Evolutionary conservation across 2,888 invertebrate genomes (phyloP).

Genomic region (Alcis repandata): DNA sequence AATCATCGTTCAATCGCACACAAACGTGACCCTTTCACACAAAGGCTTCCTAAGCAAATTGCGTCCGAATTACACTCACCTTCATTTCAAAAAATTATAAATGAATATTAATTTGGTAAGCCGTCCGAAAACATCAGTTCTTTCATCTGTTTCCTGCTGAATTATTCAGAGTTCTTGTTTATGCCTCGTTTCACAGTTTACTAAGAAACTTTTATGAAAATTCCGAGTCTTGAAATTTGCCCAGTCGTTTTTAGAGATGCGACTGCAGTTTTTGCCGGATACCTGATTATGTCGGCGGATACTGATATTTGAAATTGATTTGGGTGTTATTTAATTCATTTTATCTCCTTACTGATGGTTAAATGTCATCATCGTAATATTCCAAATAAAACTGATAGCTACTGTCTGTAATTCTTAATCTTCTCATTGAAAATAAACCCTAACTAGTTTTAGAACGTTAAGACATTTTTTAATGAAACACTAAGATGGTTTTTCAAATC

Average conservation of each 20-base stretch:
- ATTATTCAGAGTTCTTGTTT: constrained; percentile 39
- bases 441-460: no score
- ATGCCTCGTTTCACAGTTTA: constrained; percentile 27
- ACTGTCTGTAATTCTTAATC: no score
- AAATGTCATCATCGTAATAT: no score
- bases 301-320: no score
- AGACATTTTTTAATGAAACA: no score
- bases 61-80: constrained; percentile 13
- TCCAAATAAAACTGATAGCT: no score
- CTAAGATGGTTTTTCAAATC: no score
- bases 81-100: constrained; percentile 22
- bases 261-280: constrained; percentile 14
- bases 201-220: constrained; percentile 37
- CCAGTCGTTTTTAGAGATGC: constrained; percentile 4
- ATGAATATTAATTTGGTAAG: constrained; percentile 29
- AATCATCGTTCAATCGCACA: neutral
- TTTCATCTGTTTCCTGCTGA: constrained; percentile 35
- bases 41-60: constrained; percentile 8
- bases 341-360: no score
- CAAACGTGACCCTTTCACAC: constrained; percentile 2
- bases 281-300: no score
- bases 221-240: constrained; percentile 27
- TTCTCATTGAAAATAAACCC: no score
- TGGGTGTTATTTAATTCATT: no score
- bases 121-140: constrained; percentile 32